phyloP scores from a whole-genome alignment of 2,113 vertebrate species.

The Pseudorasbora parva region DNA sequence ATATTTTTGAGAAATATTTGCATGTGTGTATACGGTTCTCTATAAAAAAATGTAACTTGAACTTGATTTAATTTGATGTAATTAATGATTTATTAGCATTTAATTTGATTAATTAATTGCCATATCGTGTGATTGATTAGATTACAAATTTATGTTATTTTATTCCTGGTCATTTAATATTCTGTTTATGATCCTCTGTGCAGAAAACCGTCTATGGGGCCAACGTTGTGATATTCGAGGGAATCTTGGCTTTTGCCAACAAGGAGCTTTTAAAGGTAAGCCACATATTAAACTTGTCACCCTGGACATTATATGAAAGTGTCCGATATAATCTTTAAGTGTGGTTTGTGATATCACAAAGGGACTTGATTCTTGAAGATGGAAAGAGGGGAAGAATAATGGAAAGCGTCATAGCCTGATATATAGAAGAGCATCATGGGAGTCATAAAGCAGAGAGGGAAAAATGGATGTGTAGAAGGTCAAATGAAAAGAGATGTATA shows the following conservation, averaged over 20 bases:
- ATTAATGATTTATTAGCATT: too few relatives aligned
- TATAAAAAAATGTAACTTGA: too few relatives aligned
- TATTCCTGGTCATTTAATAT: conserved; percentile 32
- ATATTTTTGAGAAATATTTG: too few relatives aligned
- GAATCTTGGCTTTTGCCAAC: conserved; percentile 89
- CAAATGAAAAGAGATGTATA: conserved; percentile 14
- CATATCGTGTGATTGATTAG: too few relatives aligned
- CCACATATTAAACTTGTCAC: background rate
- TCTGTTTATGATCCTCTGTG: conserved; percentile 20
- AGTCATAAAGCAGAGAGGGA: conserved; percentile 15
- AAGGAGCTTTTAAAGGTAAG: conserved; percentile 90
- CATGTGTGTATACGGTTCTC: too few relatives aligned
- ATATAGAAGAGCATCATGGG: conserved; percentile 12
- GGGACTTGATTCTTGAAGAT: background rate
- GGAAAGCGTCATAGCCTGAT: conserved; percentile 8
- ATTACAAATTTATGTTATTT: background rate
- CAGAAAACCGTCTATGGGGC: conserved; percentile 92
- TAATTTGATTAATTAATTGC: too few relatives aligned
- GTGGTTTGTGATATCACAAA: conserved; percentile 6
- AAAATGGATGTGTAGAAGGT: conserved; percentile 13
- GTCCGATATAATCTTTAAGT: background rate
- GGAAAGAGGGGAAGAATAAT: conserved; percentile 4
- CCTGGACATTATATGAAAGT: background rate
- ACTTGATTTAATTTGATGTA: too few relatives aligned
- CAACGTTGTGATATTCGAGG: conserved; percentile 90